Evolutionary conservation across 2,888 invertebrate genomes (phyloP).

Genomic region (Synanthedon formicaeformis): DNA sequence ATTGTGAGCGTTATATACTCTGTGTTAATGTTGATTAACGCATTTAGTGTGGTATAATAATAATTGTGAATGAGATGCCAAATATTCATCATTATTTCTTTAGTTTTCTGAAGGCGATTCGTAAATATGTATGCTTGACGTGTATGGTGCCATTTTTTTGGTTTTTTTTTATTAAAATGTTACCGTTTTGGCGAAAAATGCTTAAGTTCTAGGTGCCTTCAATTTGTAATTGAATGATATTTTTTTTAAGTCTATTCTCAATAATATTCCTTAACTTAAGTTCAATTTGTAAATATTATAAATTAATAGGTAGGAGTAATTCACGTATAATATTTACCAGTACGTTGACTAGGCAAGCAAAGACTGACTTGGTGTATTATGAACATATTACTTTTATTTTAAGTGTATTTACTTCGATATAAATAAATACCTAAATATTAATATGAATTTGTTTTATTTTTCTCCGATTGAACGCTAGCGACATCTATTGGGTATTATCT

Average conservation of each 20-base stretch:
- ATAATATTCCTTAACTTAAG: not conserved
- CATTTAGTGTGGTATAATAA: constrained; percentile 35
- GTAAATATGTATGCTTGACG: not conserved
- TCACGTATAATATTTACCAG: constrained; percentile 49
- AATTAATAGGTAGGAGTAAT: constrained; percentile 5
- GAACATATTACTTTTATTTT: constrained; percentile 37
- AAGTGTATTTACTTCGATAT: constrained; percentile 50
- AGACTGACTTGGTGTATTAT: constrained; percentile 68
- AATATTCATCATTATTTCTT: constrained; percentile 43
- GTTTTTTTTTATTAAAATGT: constrained; percentile 16
- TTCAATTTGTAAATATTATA: constrained; percentile 20
- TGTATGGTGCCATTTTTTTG: constrained; percentile 33
- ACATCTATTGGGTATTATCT: too few relatives aligned
- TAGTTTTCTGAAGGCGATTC: not conserved
- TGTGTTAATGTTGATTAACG: constrained; percentile 30
- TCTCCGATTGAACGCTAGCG: not conserved
- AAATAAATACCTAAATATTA: constrained; percentile 20
- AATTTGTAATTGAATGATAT: constrained; percentile 17
- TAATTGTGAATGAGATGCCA: constrained; percentile 60
- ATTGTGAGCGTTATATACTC: constrained; percentile 17
- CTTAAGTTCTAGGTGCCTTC: constrained; percentile 26
- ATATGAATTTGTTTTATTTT: not conserved
- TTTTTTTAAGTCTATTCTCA: constrained; percentile 10
- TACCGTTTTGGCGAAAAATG: constrained; percentile 27
- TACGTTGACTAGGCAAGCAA: constrained; percentile 63